Evolutionary conservation across 2,113 vertebrate species (phyloP).

Genomic region (Bucco capensis): DNA sequence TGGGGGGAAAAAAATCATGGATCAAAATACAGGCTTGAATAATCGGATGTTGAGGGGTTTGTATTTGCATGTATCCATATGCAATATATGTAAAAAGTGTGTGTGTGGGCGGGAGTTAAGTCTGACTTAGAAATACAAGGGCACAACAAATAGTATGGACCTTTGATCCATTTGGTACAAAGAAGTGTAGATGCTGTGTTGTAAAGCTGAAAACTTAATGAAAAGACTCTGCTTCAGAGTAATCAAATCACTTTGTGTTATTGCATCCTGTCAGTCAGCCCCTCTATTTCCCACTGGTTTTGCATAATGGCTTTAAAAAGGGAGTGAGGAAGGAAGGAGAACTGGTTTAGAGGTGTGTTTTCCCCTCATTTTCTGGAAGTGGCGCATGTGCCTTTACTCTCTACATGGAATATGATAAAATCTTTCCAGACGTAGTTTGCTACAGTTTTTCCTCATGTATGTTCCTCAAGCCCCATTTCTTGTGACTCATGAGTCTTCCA

Average conservation of each 20-base stretch:
- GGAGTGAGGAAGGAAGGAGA: slow-evolving; percentile 14
- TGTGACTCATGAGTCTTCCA: not conserved
- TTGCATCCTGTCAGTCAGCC: slow-evolving; percentile 47
- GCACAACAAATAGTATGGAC: not conserved
- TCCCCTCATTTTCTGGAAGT: not conserved
- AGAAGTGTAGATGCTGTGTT: slow-evolving; percentile 3
- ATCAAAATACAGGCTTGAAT: not conserved
- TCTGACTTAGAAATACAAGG: not conserved
- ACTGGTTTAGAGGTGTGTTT: not conserved
- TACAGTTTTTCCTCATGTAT: not conserved
- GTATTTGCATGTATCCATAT: not conserved
- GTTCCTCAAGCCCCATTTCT: not conserved
- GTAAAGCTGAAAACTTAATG: slow-evolving; percentile 54
- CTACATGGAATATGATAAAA: too few species aligned
- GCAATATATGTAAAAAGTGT: not conserved
- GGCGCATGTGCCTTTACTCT: not conserved
- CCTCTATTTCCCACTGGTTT: slow-evolving; percentile 27
- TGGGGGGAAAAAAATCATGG: not conserved
- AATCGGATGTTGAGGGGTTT: not conserved
- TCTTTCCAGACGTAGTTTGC: slow-evolving; percentile 2
- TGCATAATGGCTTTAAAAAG: not conserved
- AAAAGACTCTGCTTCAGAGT: slow-evolving; percentile 42
- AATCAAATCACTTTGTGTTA: slow-evolving; percentile 25
- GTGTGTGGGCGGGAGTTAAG: not conserved
- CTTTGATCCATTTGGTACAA: not conserved